Base-by-base conservation (phyloP, 2,797 vertebrate genomes). In the Falco berigora region DNA sequence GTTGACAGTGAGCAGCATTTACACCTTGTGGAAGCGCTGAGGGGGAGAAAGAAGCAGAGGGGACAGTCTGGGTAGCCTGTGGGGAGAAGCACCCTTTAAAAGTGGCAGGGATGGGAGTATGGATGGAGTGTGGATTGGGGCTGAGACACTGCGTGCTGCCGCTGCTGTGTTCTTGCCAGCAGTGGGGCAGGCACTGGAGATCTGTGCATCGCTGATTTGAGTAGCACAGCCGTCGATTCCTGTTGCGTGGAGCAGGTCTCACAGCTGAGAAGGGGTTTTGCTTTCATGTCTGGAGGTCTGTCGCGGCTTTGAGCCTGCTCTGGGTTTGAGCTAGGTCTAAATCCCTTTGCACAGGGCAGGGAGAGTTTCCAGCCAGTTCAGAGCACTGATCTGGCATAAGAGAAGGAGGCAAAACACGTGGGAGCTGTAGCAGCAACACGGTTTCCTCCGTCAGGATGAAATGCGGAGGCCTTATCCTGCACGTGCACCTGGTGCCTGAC, bases 291-390 rank as follows among this genome's bases (percentile, higher is more conserved):
- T 59, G 49, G 67, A 67, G 32, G 6, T 30, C 20, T 42, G n/a
- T 61, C 0, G 0, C 34, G 7, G 3, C 56, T 71, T 69, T 34
- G 44, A 81, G 34, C 27, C 27, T 24, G 3, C 36, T 75, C 8
- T 49, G 44, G 23, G 30, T 74, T 58, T 49, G 36, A 91, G 42
- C 12, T 63, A 46, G 12, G 13, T 34, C 42, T 90, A 62, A 88
- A 63, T n/a, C 34, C 30, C 27, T 77, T 59, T 27, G 20, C 44
- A 5, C 5, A 25, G 32, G 34, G 18, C 18, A 8, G 34, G 52
- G 47, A 32, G 40, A 6, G n/a, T 47, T 90, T 69, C 32, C 52
- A 76, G 40, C 28, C 13, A 3, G 3, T 58, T 85, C n/a, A 22
- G 44, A 44, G 28, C 50, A 8, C 49, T n/a, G 81, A 8, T n/a